Evolutionary conservation across 2,113 vertebrate species (phyloP).

Genomic region (Gymnorhina tibicen): DNA sequence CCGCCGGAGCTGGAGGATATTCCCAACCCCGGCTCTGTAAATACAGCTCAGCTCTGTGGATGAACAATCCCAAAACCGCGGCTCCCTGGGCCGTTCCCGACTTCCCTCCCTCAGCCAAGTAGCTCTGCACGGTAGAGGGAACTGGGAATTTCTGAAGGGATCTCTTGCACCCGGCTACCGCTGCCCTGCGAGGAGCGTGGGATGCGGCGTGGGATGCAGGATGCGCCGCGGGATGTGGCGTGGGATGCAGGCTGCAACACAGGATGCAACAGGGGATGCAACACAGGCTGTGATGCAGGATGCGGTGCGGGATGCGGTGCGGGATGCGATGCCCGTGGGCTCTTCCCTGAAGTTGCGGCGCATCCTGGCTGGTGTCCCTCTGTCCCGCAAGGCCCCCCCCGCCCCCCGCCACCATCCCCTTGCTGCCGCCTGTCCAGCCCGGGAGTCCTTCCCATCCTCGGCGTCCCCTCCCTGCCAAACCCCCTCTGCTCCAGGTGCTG

Average conservation of each 20-base stretch:
- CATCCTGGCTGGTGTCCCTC: not conserved
- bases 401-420: not conserved
- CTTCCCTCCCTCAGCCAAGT: not conserved
- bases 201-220: accelerated
- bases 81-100: not conserved
- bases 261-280: not conserved
- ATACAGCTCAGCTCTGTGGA: not conserved
- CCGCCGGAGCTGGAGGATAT: not conserved
- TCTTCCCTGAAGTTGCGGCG: not conserved
- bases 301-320: accelerated
- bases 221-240: accelerated
- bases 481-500: not conserved
- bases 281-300: not conserved
- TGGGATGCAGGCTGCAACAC: not conserved
- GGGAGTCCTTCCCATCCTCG: accelerated
- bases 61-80: not conserved
- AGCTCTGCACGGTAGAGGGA: accelerated
- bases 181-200: accelerated
- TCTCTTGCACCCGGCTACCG: accelerated
- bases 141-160: not conserved
- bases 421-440: not conserved
- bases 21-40: not conserved
- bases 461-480: accelerated
- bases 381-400: not conserved
- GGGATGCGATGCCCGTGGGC: accelerated